These are phyloP conservation scores for Aradophagus sp. DNA, from an alignment of 1,140 invertebrate species.

Conservation along the genomic window DNA sequence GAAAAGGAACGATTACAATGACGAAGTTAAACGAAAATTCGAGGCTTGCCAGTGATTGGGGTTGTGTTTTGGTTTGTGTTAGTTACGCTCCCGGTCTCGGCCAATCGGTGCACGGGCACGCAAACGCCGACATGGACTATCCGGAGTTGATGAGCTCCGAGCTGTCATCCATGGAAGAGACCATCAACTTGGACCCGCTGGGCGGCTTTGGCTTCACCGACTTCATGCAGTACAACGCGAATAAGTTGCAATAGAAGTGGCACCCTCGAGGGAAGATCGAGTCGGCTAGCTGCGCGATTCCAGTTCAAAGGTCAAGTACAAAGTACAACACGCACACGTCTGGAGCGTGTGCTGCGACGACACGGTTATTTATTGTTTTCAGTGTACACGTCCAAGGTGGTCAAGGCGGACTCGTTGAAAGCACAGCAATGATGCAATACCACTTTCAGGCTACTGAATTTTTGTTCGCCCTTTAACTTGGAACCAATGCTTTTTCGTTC, in stretches of 20 bases:
- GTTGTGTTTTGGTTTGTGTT: conserved; percentile 74
- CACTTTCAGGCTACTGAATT: no score
- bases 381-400: neutral
- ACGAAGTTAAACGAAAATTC: conserved; percentile 10
- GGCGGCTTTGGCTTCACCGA: conserved; percentile 67
- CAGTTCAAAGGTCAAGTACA: conserved; percentile 21
- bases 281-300: neutral
- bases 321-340: conserved; percentile 8
- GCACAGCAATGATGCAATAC: no score
- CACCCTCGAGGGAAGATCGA: neutral
- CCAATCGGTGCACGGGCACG: conserved; percentile 67
- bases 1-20: no score
- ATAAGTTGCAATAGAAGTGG: conserved; percentile 64
- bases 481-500: no score
- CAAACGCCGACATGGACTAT: conserved; percentile 71
- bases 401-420: no score
- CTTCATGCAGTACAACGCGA: conserved; percentile 69
- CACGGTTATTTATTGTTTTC: conserved; percentile 1
- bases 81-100: conserved; percentile 73
- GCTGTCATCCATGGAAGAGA: conserved; percentile 70
- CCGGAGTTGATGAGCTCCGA: conserved; percentile 68
- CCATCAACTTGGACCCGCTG: conserved; percentile 71
- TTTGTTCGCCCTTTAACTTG: no score
- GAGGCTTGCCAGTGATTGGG: conserved; percentile 74
- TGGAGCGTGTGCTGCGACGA: neutral